These are phyloP conservation scores for Cryptocephalus primarius DNA, from an alignment of 2,888 invertebrate genomes.

Conservation along the genomic window DNA sequence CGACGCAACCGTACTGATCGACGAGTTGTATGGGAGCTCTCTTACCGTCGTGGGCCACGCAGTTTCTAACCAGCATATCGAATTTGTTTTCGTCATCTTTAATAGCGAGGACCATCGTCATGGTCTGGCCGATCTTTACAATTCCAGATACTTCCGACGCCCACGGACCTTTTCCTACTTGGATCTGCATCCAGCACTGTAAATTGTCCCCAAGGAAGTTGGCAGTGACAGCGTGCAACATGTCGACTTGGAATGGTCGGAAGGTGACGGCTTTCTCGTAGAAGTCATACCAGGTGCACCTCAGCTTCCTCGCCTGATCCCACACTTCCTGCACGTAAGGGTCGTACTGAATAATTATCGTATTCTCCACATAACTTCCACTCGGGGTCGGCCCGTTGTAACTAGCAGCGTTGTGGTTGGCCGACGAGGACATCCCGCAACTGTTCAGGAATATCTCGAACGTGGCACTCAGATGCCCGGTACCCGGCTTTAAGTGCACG, in stretches of 20 bases:
- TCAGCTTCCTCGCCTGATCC: conserved; percentile 86
- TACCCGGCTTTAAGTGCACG: conserved; percentile 83
- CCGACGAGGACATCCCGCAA: conserved; percentile 90
- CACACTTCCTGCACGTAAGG: conserved; percentile 91
- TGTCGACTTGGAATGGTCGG: conserved; percentile 91
- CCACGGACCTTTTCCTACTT: conserved; percentile 94
- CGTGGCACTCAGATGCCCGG: conserved; percentile 82
- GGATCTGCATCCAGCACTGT: conserved; percentile 97
- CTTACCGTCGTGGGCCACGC: conserved; percentile 91
- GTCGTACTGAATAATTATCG: conserved; percentile 90
- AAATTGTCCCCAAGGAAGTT: conserved; percentile 92
- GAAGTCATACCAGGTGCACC: conserved; percentile 94
- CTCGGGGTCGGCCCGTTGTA: conserved; percentile 84
- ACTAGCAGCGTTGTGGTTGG: conserved; percentile 70
- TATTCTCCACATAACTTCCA: conserved; percentile 89
- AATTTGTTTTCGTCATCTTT: conserved; percentile 94
- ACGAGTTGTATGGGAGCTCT: conserved; percentile 86
- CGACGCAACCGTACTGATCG: conserved; percentile 88
- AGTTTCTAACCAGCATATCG: conserved; percentile 89
- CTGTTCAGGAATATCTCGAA: conserved; percentile 90
- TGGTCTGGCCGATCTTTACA: conserved; percentile 91
- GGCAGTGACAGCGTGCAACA: conserved; percentile 89
- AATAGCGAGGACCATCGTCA: conserved; percentile 94
- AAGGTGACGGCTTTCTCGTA: conserved; percentile 93
- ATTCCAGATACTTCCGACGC: conserved; percentile 94